These are phyloP conservation scores for Sciaenops ocellatus DNA, from an alignment of 2,797 vertebrate species.

Conservation along the genomic window DNA sequence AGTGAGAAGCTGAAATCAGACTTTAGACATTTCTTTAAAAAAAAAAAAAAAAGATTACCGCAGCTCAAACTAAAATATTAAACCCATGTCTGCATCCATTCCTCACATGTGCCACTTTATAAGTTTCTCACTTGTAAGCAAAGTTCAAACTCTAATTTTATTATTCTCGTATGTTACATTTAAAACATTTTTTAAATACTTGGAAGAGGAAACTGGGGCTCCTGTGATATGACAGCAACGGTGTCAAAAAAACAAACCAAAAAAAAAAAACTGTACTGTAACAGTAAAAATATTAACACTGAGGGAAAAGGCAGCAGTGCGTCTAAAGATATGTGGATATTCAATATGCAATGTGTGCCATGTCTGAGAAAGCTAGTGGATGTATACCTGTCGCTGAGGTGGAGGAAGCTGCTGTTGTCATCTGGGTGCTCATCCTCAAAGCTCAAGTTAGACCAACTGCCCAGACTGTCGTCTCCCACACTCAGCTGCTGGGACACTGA, in stretches of 20 bases:
- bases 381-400: conserved; percentile 96
- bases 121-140: neutral
- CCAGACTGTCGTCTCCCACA: conserved; percentile 96
- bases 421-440: conserved; percentile 98
- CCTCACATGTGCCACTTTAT: neutral
- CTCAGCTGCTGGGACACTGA: conserved; percentile 94
- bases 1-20: no score
- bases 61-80: no score
- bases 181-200: no score
- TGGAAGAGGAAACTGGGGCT: neutral
- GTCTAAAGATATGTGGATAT: neutral
- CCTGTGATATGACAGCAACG: neutral
- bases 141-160: neutral
- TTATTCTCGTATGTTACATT: no score
- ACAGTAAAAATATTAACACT: neutral
- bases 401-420: conserved; percentile 98
- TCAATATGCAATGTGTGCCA: no score
- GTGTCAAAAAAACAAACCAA: neutral
- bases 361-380: neutral
- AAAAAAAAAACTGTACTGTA: neutral
- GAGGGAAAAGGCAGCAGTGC: neutral
- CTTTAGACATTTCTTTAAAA: no score
- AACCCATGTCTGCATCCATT: neutral
- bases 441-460: conserved; percentile 98
- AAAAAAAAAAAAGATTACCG: no score